Evolutionary conservation across 2,888 invertebrate genomes (phyloP).

Genomic region (Sicus ferrugineus): DNA sequence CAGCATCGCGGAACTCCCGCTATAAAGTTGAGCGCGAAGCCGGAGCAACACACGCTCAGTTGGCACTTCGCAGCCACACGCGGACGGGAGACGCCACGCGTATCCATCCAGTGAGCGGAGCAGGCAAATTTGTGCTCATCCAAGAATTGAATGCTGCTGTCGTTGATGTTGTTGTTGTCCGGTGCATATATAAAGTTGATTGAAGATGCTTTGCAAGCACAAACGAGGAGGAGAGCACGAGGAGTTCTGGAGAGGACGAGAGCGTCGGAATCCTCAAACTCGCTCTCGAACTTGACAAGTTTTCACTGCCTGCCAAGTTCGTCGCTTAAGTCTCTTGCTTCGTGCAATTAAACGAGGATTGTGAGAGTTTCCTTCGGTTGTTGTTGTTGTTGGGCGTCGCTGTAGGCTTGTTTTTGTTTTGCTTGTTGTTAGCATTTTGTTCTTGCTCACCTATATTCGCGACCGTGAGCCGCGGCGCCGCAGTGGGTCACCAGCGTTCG

Average conservation of each 20-base stretch:
- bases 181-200: too few species aligned
- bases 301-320: not conserved
- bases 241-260: not conserved
- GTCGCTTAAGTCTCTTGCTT: too few species aligned
- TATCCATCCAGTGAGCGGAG: too few species aligned
- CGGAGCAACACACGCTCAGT: not conserved
- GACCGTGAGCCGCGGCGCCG: not conserved
- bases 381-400: not conserved
- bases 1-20: not conserved
- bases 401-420: not conserved
- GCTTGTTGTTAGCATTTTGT: not conserved
- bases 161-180: too few species aligned
- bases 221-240: not conserved
- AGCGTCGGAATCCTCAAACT: not conserved
- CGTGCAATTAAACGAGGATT: too few species aligned
- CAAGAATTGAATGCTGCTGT: too few species aligned
- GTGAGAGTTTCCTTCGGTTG: too few species aligned
- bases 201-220: not conserved
- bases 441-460: constrained; percentile 13
- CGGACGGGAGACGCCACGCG: not conserved
- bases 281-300: not conserved
- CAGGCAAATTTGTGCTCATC: too few species aligned
- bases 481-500: constrained; percentile 48
- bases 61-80: not conserved
- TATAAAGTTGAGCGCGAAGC: not conserved